These are phyloP conservation scores for Drosophila limbata DNA, from an alignment of 2,888 invertebrate species.

Conservation along the genomic window DNA sequence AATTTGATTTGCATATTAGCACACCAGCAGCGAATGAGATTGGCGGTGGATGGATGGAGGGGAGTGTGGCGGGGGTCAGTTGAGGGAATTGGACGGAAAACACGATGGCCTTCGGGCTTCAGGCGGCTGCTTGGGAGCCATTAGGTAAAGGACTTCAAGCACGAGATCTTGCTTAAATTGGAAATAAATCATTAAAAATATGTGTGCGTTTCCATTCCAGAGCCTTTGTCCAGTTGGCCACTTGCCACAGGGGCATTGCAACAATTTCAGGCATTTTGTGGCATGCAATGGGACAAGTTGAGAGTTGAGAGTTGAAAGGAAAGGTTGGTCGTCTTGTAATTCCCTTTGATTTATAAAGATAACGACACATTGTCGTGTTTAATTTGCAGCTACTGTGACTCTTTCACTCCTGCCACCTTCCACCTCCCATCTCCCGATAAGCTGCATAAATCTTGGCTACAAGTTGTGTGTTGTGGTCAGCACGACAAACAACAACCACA, in stretches of 20 bases:
- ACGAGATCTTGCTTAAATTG: slow-evolving; percentile 78
- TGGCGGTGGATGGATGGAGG: not conserved
- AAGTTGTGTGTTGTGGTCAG: slow-evolving; percentile 48
- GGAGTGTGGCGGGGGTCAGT: not conserved
- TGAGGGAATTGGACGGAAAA: slow-evolving; percentile 9
- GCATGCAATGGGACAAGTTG: slow-evolving; percentile 34
- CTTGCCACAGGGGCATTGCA: slow-evolving; percentile 41
- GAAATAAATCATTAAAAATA: slow-evolving; percentile 83
- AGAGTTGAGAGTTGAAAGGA: too few relatives aligned
- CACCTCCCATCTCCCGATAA: slow-evolving; percentile 6
- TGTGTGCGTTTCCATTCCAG: slow-evolving; percentile 39
- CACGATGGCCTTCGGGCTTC: too few relatives aligned
- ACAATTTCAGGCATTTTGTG: slow-evolving; percentile 57
- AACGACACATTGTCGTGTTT: slow-evolving; percentile 73
- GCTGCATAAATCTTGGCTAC: slow-evolving; percentile 54
- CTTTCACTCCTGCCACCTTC: not conserved
- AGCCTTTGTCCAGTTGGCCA: slow-evolving; percentile 49
- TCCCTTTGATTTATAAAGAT: slow-evolving; percentile 83
- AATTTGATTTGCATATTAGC: slow-evolving; percentile 82
- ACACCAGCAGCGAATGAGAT: slow-evolving; percentile 49
- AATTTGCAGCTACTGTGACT: slow-evolving; percentile 51
- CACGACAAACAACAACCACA: slow-evolving; percentile 33
- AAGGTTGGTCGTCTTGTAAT: slow-evolving; percentile 61
- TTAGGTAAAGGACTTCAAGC: slow-evolving; percentile 71
- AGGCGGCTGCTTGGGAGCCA: slow-evolving; percentile 47